Evolutionary conservation across 1,140 invertebrate genomes (phyloP).

Genomic region (Drosophila leontia): DNA sequence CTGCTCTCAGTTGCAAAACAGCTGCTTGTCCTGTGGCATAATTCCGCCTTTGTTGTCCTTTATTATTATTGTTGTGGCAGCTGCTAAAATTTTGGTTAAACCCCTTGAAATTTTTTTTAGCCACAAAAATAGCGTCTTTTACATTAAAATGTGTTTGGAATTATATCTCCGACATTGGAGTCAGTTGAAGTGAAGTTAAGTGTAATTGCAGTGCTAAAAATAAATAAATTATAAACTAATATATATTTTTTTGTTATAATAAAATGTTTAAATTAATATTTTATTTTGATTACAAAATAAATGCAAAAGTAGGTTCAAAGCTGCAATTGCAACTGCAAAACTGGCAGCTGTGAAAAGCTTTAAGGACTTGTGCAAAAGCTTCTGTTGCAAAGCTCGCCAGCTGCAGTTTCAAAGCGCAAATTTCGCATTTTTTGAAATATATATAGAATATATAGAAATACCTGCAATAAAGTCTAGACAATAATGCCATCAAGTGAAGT

Average conservation of each 20-base stretch:
- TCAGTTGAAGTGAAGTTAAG: constrained; percentile 16
- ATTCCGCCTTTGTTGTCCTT: constrained; percentile 52
- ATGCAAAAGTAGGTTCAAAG: constrained; percentile 30
- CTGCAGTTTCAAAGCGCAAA: constrained; percentile 47
- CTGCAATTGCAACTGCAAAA: constrained; percentile 32
- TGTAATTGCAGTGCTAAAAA: neutral
- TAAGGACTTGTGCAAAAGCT: constrained; percentile 36
- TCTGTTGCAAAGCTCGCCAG: constrained; percentile 31
- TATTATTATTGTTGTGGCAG: constrained; percentile 42
- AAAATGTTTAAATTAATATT: neutral
- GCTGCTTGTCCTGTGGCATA: constrained; percentile 56
- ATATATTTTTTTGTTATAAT: neutral
- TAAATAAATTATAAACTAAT: neutral
- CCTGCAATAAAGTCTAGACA: neutral
- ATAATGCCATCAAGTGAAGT: constrained; percentile 6
- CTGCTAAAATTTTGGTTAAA: constrained; percentile 32
- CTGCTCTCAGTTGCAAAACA: constrained; percentile 45
- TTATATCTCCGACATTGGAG: neutral
- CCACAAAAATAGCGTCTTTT: constrained; percentile 3
- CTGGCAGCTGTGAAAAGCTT: constrained; percentile 36
- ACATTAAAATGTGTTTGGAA: neutral
- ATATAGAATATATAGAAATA: neutral
- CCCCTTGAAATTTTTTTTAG: constrained; percentile 5
- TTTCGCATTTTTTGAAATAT: constrained; percentile 13
- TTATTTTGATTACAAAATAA: constrained; percentile 18